Evolutionary conservation across 2,797 vertebrate species (phyloP), one percentile per base, ranked within the genome.

Genomic region (Gambusia yucatana): DNA sequence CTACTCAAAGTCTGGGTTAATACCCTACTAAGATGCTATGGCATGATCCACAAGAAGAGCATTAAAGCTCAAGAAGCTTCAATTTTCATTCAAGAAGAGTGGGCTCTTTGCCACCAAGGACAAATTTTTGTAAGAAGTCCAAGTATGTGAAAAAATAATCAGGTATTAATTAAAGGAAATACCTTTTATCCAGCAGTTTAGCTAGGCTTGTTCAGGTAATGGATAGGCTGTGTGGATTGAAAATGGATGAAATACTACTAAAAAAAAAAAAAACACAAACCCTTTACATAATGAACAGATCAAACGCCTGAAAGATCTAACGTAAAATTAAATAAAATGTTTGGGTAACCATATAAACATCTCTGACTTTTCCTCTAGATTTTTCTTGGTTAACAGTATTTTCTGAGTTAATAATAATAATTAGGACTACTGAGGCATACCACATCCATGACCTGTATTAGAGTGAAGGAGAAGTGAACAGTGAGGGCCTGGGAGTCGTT

Each of bases 381-480:
- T 39, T 3, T 8, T n/a, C 41, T 11, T 25, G 8, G 41, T 69
- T 39, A 65, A 10, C 20, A 20, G 8, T 9, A 39, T 39, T 63
- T 36, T 36, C 59, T 65, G 61, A 9, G 63, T 8, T 69, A 69
- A 14, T 69, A 69, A 13, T n/a, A n/a, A 10, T 3, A 10, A 43
- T 13, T 43, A 69, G 41, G 20, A 70, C 22, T 6, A 44, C 22
- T 44, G 67, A 28, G 55, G 28, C 86, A 84, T 93, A 99, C 98
- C 97, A 99, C 98, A 76, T 99, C 97, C 97, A 99, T 98, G 91
- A 99, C 97, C 93, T 99, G 98, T 91, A 98, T 96, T 47, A 99
- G 95, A 79, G 96, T 98, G 75, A 98, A 94, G 17, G 97, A 97
- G 91, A 99, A 97, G 76, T 97, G 95, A 44, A 99, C 98, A 0